Evolutionary conservation across 2,888 invertebrate genomes (phyloP), one percentile per base, ranked within the genome.

Genomic region (Drosophila gaucha): DNA sequence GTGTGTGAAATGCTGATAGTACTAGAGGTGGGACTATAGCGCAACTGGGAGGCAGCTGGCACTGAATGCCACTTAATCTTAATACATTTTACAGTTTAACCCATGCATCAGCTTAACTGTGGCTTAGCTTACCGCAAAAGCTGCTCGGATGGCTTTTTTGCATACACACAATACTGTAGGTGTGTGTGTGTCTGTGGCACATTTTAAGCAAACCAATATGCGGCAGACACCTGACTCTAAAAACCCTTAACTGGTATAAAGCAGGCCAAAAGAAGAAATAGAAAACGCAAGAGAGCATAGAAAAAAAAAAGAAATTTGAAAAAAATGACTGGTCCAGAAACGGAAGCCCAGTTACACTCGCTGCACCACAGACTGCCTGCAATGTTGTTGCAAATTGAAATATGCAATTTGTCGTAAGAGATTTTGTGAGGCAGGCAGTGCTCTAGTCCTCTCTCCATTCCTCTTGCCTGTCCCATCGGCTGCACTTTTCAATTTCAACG

Each of bases 391-490:
- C 83, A 82, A 82, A 82, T 82, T 84, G 82, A 84, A 86, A 88
- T 88, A 86, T 86, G 86, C 84, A 86, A 86, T 86, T 86, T 88
- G 86, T 86, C 88, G 86, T 73, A 74, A 76, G 84, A 86, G 86
- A 86, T 86, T 86, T 84, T 84, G 67, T 86, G 77, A 70, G 80
- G 80, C 69, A 80, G 22, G 39, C 43, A 50, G 18, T 28, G 28
- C 12, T 24, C 12, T 18, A 2, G 9, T 38, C n/a, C 38, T n/a
- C 38, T 20, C 4, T 26, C 9, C 14, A 2, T 8, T 5, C 14
- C 51, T 24, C 20, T 50, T 26, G 54, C 24, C 59, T 38, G 18
- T 3, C 12, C 28, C 6, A 18, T 18, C 39, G 44, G 43, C 47
- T 55, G 50, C 41, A 49, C 54, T 65, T 78, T 85, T 82, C 85